phyloP scores from a whole-genome alignment of 2,888 invertebrate species.

The Caenorhabditis afra region DNA sequence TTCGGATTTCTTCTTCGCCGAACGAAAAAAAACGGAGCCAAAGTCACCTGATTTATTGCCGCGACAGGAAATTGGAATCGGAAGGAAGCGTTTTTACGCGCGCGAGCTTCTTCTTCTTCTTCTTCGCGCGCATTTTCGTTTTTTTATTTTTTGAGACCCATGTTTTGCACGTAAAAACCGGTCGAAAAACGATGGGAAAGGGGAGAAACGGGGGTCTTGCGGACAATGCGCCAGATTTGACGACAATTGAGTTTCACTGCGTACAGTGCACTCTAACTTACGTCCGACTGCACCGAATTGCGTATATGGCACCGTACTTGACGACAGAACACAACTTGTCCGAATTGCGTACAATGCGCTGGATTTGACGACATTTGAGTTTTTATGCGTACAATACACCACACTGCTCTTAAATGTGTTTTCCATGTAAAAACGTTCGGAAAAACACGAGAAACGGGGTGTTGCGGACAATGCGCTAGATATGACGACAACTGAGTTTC shows the following conservation, averaged over 20 bases:
- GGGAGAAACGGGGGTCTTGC: no score
- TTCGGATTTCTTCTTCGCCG: no score
- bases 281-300: no score
- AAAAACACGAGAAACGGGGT: no score
- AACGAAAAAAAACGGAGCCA: not conserved
- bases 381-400: no score
- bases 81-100: conserved; percentile 23
- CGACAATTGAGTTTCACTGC: no score
- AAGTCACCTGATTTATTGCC: conserved; percentile 43
- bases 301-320: not conserved
- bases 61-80: conserved; percentile 49
- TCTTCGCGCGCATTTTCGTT: not conserved
- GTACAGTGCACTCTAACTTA: no score
- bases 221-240: no score
- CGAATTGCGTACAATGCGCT: not conserved
- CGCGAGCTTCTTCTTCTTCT: not conserved
- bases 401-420: not conserved
- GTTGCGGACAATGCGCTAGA: not conserved
- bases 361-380: not conserved
- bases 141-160: not conserved
- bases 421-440: no score
- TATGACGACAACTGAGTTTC: not conserved
- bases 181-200: not conserved
- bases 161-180: not conserved
- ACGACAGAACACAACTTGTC: no score